phyloP scores from a whole-genome alignment of 2,797 vertebrate genomes.

The Microctenopoma stevenorrisi region DNA sequence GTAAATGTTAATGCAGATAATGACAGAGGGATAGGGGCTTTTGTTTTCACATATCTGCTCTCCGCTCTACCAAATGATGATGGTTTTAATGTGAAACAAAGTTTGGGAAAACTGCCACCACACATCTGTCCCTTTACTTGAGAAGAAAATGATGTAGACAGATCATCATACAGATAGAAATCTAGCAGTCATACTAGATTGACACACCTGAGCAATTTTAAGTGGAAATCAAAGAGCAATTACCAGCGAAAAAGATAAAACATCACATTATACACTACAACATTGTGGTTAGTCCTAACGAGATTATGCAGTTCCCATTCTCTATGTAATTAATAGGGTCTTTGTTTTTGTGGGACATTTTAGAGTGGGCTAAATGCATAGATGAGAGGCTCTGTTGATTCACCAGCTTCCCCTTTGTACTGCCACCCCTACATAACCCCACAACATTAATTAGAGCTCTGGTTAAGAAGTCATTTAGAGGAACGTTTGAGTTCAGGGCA shows the following conservation, averaged over 20 bases:
- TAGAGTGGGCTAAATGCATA: constrained; percentile 30
- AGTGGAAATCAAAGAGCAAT: background rate
- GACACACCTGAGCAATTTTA: background rate
- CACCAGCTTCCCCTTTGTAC: constrained; percentile 39
- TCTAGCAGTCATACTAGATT: background rate
- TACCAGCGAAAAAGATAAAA: background rate
- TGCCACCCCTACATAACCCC: constrained; percentile 14
- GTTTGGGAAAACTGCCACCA: background rate
- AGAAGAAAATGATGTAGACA: background rate
- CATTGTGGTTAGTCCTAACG: constrained; percentile 19
- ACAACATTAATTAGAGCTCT: constrained; percentile 71
- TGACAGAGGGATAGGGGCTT: background rate
- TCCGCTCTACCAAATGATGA: background rate
- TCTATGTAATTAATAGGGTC: constrained; percentile 54
- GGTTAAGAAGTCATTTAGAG: constrained; percentile 60
- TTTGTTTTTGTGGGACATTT: constrained; percentile 46
- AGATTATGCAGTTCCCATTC: constrained; percentile 41
- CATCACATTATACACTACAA: constrained; percentile 2
- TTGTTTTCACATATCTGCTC: background rate
- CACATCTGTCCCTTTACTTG: no score
- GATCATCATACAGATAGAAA: background rate
- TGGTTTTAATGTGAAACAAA: background rate
- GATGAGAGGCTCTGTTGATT: constrained; percentile 64
- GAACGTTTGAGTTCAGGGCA: constrained; percentile 43
- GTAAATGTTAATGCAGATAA: background rate